Conservation (phyloP, 2,797 vertebrate genomes). For the Pseudochirops cupreus region DNA sequence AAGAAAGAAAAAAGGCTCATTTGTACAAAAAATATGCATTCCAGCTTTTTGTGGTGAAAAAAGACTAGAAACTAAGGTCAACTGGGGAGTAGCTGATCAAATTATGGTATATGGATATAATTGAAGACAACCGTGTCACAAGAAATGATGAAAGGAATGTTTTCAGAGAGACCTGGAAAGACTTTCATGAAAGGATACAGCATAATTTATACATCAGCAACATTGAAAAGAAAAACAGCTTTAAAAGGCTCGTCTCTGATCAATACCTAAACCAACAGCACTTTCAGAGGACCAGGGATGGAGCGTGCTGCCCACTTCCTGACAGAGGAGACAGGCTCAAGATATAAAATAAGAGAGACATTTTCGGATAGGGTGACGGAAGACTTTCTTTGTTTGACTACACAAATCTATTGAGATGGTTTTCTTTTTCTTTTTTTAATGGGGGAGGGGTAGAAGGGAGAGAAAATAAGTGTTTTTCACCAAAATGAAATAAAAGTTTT, state of each 20-base stretch:
- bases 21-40: neutral
- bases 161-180: neutral
- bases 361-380: neutral
- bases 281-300: neutral
- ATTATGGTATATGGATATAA: neutral
- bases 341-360: neutral
- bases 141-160: neutral
- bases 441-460: neutral
- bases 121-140: neutral
- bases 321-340: neutral
- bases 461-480: neutral
- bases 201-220: neutral
- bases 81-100: neutral
- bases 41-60: neutral
- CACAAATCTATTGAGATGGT: neutral
- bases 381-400: neutral
- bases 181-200: neutral
- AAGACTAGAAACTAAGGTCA: neutral
- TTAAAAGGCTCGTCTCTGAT: neutral
- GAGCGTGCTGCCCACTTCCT: neutral
- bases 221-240: neutral
- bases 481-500: neutral
- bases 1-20: neutral
- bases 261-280: neutral
- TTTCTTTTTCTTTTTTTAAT: neutral